Conservation (phyloP, 2,113 vertebrate genomes). For the Naja naja region DNA sequence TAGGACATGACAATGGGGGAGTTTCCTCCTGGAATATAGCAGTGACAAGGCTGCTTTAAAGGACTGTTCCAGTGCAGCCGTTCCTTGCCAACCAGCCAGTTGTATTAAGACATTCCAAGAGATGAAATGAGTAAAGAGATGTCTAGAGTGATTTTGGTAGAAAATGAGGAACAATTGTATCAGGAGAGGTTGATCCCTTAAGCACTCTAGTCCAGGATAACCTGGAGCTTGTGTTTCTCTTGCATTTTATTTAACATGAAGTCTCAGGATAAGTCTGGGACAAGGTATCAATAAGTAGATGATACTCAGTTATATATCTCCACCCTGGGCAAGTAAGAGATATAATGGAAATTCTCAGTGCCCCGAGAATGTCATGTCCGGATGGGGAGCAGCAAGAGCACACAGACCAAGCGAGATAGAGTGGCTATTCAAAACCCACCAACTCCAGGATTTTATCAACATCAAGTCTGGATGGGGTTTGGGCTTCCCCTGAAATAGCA, state of each 20-base stretch:
- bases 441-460: neutral
- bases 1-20: neutral
- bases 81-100: neutral
- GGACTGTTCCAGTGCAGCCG: neutral
- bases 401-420: neutral
- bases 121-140: neutral
- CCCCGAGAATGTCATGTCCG: neutral
- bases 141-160: neutral
- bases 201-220: neutral
- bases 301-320: neutral
- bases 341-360: neutral
- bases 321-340: neutral
- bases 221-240: neutral
- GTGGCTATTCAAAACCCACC: neutral
- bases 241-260: neutral
- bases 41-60: neutral
- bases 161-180: neutral
- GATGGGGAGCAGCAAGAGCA: neutral
- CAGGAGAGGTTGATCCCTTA: neutral
- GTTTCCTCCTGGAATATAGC: too few species aligned
- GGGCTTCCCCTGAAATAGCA: neutral
- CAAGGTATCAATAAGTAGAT: neutral
- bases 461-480: neutral
- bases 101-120: neutral
- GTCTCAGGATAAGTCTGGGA: neutral